Base-by-base conservation (phyloP, 1,140 invertebrate species). In the Protaetia brevitarsis region DNA sequence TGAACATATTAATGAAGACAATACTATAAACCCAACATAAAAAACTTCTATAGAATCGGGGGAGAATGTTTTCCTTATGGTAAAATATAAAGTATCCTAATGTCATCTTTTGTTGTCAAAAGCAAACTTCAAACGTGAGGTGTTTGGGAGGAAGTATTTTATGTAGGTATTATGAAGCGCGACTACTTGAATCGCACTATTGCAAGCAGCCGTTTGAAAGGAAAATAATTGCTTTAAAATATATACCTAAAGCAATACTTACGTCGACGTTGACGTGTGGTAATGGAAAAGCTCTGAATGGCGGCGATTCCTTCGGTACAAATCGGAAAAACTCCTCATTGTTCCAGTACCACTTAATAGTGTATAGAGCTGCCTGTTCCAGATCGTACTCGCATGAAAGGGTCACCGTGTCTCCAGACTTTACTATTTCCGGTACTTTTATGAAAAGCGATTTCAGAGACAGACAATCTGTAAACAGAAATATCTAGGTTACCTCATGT, bases 301-400 rank as follows among this genome's bases (percentile, higher is more conserved):
- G 85, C 5, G 88, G 88, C 0, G 82, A 77, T 70, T 89, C 86
- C 63, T 87, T 89, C 0, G 89, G 87, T 3, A 87, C 83, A 74
- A 85, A 92, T 71, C 89, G 82, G 78, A 90, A 92, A 82, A 95
- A 95, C 79, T 95, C 92, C 19, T 85, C 83, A 36, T 88, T 87
- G 31, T 87, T 87, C 65, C 88, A 83, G 79, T 93, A 94, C 91
- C 92, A 95, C 79, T 92, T 89, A 70, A 94, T 88, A 0, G 89
- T 89, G 78, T 95, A 94, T 3, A 95, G 83, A 6, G 84, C 79
- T 21, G 86, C 87, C 28, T 85, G 80, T 71, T 91, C 87, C 19
- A 92, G 79, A 61, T 91, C 88, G 80, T 90, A 93, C 69, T 86
- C 82, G 74, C 90, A 92, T 23, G 85, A 83, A 30, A 93, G 80